Base-by-base conservation (phyloP, 2,113 vertebrate genomes). In the Vulpes ferrilata region DNA sequence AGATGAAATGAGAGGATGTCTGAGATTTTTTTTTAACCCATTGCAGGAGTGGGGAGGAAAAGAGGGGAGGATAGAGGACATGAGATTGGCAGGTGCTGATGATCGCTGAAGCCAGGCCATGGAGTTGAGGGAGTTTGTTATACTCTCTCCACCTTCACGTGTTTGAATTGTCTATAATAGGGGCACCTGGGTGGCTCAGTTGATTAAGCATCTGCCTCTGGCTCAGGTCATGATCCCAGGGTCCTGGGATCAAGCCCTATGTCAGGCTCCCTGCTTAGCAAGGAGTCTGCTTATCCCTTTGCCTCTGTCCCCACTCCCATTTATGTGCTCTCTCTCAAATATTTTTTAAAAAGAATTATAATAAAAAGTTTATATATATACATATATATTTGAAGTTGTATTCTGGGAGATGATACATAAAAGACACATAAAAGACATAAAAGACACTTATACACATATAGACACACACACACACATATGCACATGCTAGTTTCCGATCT, bases 1-100 rank as follows among this genome's bases (percentile, higher is more conserved):
- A 96, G 87, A 48, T 78, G 60, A 64, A 87, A 88, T 93, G 53
- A 69, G 64, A 85, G 48, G 64, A 86, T 60, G 19, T 15, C 60
- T 87, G 88, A 67, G 74, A 51, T 67, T 38, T 69, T 15, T n/a
- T 83, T 88, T 53, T 57, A 65, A 43, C 11, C 27, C 84, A 67
- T 11, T n/a, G 13, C 32, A 69, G 19, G 55, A 15, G 17, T 19
- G 5, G 22, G 19, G 55, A 60, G 25, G 35, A 35, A 62, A 38
- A 55, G 3, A 22, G 17, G 16, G 51, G 12, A 30, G 16, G 83
- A 15, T 3, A 48, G 43, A 82, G 7, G 25, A 69, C 30, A 38
- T 10, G 5, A 16, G 15, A 11, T 30, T 35, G 23, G 35, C 53
- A 57, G 65, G 57, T 13, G 12, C 20, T n/a, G 23, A 11, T 17